Percentiles rank a stretch among this genome's conserved stretches.
Evolutionary conservation across 2,797 vertebrate species (phyloP).

Genomic region (Hippoglossus hippoglossus): DNA sequence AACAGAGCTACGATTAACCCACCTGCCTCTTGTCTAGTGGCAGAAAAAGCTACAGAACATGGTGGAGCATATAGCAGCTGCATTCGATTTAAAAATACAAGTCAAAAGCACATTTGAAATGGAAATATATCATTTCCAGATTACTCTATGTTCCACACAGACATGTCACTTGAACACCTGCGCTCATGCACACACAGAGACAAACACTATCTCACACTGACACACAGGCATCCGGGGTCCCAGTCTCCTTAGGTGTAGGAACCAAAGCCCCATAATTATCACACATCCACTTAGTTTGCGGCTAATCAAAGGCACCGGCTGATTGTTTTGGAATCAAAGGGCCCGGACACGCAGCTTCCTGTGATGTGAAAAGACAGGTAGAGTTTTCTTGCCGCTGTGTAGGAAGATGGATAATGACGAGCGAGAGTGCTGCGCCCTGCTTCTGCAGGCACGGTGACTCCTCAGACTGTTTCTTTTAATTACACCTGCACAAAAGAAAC

Average conservation of each 20-base stretch:
- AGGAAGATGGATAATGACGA: constrained; percentile 59
- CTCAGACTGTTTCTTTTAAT: constrained; percentile 59
- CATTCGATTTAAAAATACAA: too few relatives aligned
- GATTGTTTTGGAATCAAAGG: constrained; percentile 76
- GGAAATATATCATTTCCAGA: background rate
- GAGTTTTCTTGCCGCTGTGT: constrained; percentile 30
- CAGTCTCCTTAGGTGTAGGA: constrained; percentile 36
- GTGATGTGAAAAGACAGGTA: constrained; percentile 57
- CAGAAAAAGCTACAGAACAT: background rate
- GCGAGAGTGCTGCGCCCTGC: background rate
- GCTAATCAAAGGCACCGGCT: constrained; percentile 70
- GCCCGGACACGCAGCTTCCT: constrained; percentile 38
- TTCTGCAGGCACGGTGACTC: too few relatives aligned
- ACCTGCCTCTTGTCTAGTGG: background rate
- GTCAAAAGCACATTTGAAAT: too few relatives aligned
- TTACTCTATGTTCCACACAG: background rate
- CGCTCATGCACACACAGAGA: too few relatives aligned
- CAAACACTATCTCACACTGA: too few relatives aligned
- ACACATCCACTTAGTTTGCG: constrained; percentile 57
- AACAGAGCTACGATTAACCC: background rate
- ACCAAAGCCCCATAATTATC: constrained; percentile 64
- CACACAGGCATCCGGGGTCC: constrained; percentile 2
- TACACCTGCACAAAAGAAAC: constrained; percentile 15
- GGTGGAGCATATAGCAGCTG: background rate
- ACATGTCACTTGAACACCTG: background rate